Evolutionary conservation across 2,888 invertebrate genomes (phyloP), one percentile per base, ranked within the genome.

Genomic region (Andrena praecox): DNA sequence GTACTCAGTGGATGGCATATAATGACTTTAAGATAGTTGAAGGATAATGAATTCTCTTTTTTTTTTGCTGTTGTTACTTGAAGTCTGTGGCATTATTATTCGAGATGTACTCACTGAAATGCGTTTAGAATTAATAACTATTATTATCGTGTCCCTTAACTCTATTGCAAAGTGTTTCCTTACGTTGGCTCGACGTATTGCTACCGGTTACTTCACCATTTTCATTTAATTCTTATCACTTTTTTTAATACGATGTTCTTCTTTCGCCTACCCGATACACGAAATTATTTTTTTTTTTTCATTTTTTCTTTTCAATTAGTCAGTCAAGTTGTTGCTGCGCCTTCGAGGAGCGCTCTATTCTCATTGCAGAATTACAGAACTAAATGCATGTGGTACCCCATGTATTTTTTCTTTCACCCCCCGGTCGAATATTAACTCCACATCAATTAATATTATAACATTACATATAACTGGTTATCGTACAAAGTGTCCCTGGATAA

Each of bases 181-280:
- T 75, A 69, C 84, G 73, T 90, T 90, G 87, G 87, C 87, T 90
- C 85, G 80, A 87, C 70, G 78, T 91, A 91, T 90, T 91, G 88
- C 90, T 91, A 90, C 86, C 73, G 73, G 63, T 86, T 87, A 84
- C 77, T 77, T 82, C 70, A 81, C 69, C 75, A 76, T 85, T 71
- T 69, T 76, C 86, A 20, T 52, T 68, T 69, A 77, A 77, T 73
- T 72, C 62, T 63, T 77, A 79, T 80, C 74, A 68, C 60, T 74
- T 63, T 70, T 72, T 75, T 70, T 73, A 72, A 71, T 50, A 82
- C 60, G 52, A 78, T 77, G 29, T 12, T 60, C 42, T 12, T 60
- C 42, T 69, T 48, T 60, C 27, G 7, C 33, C 50, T 62, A 54
- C 33, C 42, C 50, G 59, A 76, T 81, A 69, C 68, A 33, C 60